phyloP scores from a whole-genome alignment of 1,140 invertebrate genomes.

The Schlechtendalia chinensis region DNA sequence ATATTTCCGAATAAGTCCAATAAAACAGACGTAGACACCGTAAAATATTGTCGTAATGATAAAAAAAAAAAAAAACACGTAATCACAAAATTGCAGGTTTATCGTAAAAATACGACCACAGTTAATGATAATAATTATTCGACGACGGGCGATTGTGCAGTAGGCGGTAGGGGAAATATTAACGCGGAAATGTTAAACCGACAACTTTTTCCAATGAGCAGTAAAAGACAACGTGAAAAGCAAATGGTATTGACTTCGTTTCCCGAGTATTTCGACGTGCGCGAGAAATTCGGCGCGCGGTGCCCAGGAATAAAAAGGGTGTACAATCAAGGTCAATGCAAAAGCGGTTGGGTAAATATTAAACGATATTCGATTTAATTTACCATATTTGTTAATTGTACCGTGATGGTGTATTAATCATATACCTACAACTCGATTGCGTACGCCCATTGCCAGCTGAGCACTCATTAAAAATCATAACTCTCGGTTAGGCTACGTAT shows the following conservation, averaged over 20 bases:
- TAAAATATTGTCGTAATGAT: too few species aligned
- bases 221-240: neutral
- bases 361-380: too few species aligned
- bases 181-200: neutral
- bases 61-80: too few species aligned
- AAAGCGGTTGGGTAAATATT: slow-evolving; percentile 4
- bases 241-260: neutral
- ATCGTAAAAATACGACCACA: too few species aligned
- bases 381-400: too few species aligned
- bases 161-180: neutral
- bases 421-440: too few species aligned
- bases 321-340: slow-evolving; percentile 14
- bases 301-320: neutral
- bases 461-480: too few species aligned
- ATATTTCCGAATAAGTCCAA: too few species aligned
- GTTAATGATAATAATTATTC: neutral
- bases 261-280: neutral
- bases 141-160: neutral
- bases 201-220: neutral
- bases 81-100: neutral
- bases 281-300: neutral
- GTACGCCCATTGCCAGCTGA: too few species aligned
- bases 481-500: too few species aligned
- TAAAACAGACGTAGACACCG: too few species aligned
- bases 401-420: too few species aligned